A percentile compares a stretch with the other conserved stretches of the same genome.
Conservation (phyloP, 2,888 invertebrate species). For the Hyposoter dolosus region DNA sequence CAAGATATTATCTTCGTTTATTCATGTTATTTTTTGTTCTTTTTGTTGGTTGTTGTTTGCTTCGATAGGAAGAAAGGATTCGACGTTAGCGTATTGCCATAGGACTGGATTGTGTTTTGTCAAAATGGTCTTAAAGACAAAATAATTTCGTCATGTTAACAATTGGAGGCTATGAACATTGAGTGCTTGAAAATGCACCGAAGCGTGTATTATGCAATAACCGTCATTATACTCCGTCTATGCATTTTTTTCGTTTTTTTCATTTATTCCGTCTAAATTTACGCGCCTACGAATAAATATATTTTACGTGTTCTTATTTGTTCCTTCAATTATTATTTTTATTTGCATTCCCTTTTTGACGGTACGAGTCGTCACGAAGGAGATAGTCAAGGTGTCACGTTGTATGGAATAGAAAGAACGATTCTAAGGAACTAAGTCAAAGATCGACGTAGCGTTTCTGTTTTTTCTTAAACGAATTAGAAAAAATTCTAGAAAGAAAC, state of each 20-base stretch:
- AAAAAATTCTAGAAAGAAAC: conserved; percentile 2
- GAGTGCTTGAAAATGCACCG: conserved; percentile 31
- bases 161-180: conserved; percentile 43
- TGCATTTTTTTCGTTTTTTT: conserved; percentile 6
- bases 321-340: background rate
- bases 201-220: conserved; percentile 41
- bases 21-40: conserved; percentile 37
- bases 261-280: conserved; percentile 35
- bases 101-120: conserved; percentile 8
- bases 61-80: conserved; percentile 57
- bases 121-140: conserved; percentile 31
- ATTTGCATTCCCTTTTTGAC: background rate
- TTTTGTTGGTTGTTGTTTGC: conserved; percentile 21
- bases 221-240: conserved; percentile 38
- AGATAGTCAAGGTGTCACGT: background rate
- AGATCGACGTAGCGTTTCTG: conserved; percentile 32
- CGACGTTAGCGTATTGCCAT: conserved; percentile 38
- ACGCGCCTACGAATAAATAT: conserved; percentile 64
- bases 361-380: conserved; percentile 5
- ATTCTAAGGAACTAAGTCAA: conserved; percentile 52
- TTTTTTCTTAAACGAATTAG: background rate
- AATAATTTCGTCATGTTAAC: conserved; percentile 18
- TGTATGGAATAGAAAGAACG: conserved; percentile 26
- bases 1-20: conserved; percentile 57
- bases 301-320: conserved; percentile 51